phyloP scores from a whole-genome alignment of 2,888 invertebrate species.

The Acholoe squamosa region DNA sequence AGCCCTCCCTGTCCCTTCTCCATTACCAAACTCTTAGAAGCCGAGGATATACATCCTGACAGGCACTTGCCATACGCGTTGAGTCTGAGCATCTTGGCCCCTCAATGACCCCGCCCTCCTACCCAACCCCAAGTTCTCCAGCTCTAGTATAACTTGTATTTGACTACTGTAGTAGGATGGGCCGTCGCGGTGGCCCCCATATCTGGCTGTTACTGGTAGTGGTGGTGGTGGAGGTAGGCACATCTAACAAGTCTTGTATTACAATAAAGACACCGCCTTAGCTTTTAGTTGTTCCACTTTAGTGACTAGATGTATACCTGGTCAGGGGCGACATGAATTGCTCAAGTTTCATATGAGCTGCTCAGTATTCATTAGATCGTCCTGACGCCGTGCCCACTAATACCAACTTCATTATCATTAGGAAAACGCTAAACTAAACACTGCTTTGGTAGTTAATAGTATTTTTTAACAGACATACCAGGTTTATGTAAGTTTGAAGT shows the following conservation, averaged over 20 bases:
- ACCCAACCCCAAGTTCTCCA: neutral
- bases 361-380: no score
- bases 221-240: constrained; percentile 17
- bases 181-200: neutral
- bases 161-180: neutral
- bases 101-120: neutral
- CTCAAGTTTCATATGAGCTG: no score
- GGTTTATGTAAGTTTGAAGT: neutral
- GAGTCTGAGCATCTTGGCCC: neutral
- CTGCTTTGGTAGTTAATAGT: neutral
- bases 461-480: neutral
- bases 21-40: neutral
- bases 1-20: neutral
- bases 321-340: no score
- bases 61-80: neutral
- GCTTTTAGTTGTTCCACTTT: no score
- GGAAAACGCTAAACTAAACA: neutral
- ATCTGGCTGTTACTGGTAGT: neutral
- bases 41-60: neutral
- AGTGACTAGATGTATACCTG: neutral
- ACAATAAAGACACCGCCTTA: no score
- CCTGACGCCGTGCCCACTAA: neutral
- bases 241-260: neutral
- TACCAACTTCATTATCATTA: neutral
- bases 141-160: neutral